Evolutionary conservation across 2,888 invertebrate species (phyloP), one percentile per base, ranked within the genome.

Genomic region (Tyria jacobaeae): DNA sequence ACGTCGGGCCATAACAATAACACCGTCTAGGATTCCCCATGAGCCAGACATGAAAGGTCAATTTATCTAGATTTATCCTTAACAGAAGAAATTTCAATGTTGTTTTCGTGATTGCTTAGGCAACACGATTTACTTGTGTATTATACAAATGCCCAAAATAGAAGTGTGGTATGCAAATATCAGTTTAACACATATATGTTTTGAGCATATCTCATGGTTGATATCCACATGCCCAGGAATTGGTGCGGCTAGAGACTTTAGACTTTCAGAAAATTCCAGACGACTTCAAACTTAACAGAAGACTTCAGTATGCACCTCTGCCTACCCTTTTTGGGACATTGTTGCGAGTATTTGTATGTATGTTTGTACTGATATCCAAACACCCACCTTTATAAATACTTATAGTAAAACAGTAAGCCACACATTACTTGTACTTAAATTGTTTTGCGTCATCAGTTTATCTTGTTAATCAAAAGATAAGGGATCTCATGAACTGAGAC

Each of bases 1-100:
- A 24, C 24, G 25, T 35, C 34, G 41, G 56, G 35, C 0, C 48
- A 56, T 27, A 31, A 37, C 57, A 41, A 58, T 57, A 57, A 57
- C 27, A 57, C 24, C 15, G 58, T 59, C 58, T 59, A 39, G 50
- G 57, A 41, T 44, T n/a, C 31, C 14, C 51, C 34, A 58, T 58
- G 51, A 50, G 24, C 58, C 17, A 50, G 60, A 71, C 73, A 71
- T 64, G 76, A 81, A 81, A 81, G 75, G 79, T 80, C 79, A 77
- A 65, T 70, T 52, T 53, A 62, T 71, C 64, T 79, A 25, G 24
- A 53, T 25, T 31, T 44, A 27, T 34, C 27, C 9, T 31, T 17
- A 31, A n/a, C 48, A 25, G 12, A 31, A 34, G 31, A 55, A 39
- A 27, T 17, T 39, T n/a, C 41, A 39, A 53, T n/a, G n/a, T 53